A percentile compares a stretch with the other conserved stretches of the same genome.
Evolutionary conservation across 2,888 invertebrate genomes (phyloP).

Genomic region (Drosophila demipolita): DNA sequence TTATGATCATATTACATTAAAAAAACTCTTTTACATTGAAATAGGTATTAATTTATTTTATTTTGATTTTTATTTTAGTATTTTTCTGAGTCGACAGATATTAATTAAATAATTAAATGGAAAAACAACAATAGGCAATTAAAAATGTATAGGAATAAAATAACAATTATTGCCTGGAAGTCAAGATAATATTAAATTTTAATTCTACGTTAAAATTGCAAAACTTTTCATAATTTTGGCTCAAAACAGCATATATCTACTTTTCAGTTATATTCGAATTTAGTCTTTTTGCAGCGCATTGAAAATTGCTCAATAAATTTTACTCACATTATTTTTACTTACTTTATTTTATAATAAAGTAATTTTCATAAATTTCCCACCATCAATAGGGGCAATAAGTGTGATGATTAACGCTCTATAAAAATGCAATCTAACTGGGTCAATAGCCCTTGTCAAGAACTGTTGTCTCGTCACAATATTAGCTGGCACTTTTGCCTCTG

Average conservation of each 20-base stretch:
- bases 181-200: neutral
- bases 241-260: neutral
- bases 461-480: neutral
- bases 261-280: neutral
- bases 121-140: neutral
- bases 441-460: conserved; percentile 7
- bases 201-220: neutral
- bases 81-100: neutral
- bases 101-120: neutral
- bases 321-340: neutral
- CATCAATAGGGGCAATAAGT: conserved; percentile 33
- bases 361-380: conserved; percentile 20
- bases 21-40: neutral
- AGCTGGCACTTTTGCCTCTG: neutral
- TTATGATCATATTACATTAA: neutral
- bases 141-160: neutral
- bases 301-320: neutral
- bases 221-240: neutral
- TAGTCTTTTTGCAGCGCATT: neutral
- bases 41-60: neutral
- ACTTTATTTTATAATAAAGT: neutral
- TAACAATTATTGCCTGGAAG: neutral
- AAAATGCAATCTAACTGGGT: neutral
- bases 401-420: conserved; percentile 13
- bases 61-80: neutral